phyloP scores from a whole-genome alignment of 2,888 invertebrate species.

The Microchrysa polita region DNA sequence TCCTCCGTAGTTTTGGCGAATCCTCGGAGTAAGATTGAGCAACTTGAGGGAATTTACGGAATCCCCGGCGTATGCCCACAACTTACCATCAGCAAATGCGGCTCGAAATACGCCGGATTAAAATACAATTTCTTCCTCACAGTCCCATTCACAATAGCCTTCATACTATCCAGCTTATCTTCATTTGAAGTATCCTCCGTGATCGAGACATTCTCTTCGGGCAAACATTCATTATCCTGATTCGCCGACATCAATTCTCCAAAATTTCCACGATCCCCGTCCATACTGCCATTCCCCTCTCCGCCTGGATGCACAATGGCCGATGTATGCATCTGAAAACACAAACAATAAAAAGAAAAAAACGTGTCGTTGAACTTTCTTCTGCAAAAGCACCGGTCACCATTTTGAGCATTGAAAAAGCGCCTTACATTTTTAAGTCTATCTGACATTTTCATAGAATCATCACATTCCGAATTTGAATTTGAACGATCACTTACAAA shows the following conservation, averaged over 20 bases:
- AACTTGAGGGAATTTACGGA: too few relatives aligned
- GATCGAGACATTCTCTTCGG: conserved; percentile 86
- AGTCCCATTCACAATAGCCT: conserved; percentile 73
- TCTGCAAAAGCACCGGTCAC: background rate
- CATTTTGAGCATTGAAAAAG: background rate
- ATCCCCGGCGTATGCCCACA: too few relatives aligned
- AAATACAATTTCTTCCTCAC: conserved; percentile 85
- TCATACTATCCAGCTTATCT: conserved; percentile 72
- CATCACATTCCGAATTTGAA: conserved; percentile 74
- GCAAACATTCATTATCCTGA: conserved; percentile 73
- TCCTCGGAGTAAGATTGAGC: too few relatives aligned
- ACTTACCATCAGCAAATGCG: conserved; percentile 81
- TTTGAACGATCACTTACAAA: conserved; percentile 70
- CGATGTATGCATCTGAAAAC: conserved; percentile 69
- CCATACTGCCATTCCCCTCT: conserved; percentile 51
- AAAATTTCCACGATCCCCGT: conserved; percentile 51
- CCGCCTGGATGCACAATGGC: conserved; percentile 75
- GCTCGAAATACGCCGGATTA: conserved; percentile 92
- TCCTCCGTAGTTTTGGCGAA: too few relatives aligned
- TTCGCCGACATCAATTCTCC: conserved; percentile 56
- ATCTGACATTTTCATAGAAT: conserved; percentile 52
- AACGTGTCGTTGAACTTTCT: background rate
- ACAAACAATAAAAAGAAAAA: background rate
- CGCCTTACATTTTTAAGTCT: conserved; percentile 60
- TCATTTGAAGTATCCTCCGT: conserved; percentile 77